Evolutionary conservation across 2,113 vertebrate species (phyloP).

Genomic region (Neolamprologus tretocephalus): DNA sequence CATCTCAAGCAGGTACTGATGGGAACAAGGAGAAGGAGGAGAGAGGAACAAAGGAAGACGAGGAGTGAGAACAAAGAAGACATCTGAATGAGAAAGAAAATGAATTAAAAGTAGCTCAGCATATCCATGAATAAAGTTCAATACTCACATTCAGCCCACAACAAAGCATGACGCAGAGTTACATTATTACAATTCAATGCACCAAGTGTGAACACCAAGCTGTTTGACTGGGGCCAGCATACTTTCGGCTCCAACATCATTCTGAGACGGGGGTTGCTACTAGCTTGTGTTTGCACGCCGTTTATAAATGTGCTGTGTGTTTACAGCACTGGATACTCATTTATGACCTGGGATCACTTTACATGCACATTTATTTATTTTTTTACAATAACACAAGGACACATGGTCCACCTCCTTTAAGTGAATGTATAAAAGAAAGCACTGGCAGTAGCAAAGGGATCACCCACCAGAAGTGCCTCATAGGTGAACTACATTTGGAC

Average conservation of each 20-base stretch:
- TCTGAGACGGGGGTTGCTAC: neutral
- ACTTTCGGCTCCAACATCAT: neutral
- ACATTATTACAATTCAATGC: neutral
- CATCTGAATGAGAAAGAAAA: neutral
- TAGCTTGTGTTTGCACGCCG: neutral
- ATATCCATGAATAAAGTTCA: neutral
- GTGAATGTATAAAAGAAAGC: neutral
- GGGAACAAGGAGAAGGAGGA: constrained; percentile 28
- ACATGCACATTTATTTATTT: neutral
- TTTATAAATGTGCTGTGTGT: neutral
- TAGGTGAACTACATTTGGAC: neutral
- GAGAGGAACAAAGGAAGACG: neutral
- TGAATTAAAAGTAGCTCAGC: neutral
- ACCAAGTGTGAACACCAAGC: neutral
- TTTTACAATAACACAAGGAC: neutral
- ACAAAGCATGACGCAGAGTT: neutral
- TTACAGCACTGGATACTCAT: neutral
- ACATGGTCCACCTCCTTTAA: neutral
- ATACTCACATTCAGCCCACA: neutral
- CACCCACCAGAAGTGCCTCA: neutral
- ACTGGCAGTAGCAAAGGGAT: neutral
- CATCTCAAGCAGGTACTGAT: constrained; percentile 98
- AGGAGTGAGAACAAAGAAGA: neutral
- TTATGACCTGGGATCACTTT: neutral
- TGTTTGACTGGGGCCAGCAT: neutral